Evolutionary conservation across 2,113 vertebrate species (phyloP).

Genomic region (Ondatra zibethicus): DNA sequence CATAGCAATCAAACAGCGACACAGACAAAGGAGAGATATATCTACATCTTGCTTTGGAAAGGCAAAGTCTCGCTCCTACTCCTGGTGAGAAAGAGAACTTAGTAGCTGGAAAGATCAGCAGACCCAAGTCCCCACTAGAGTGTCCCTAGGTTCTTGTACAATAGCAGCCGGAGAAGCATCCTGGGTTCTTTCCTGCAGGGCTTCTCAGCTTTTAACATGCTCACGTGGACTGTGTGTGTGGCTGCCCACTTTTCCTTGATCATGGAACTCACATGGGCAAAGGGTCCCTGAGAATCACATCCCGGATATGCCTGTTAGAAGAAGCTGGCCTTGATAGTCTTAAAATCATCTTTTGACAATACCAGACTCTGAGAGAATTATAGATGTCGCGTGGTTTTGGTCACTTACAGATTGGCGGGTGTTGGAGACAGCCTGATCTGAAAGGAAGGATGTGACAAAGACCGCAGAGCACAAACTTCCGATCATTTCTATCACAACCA

Average conservation of each 20-base stretch:
- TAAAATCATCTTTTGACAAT: background rate
- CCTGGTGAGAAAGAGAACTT: background rate
- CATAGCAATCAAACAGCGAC: background rate
- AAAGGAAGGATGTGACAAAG: background rate
- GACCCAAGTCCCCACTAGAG: background rate
- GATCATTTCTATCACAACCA: background rate
- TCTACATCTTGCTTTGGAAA: background rate
- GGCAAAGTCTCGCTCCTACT: background rate
- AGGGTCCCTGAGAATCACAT: background rate
- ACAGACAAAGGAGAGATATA: background rate
- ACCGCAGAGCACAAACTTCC: background rate
- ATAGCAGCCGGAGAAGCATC: background rate
- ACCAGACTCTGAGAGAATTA: background rate
- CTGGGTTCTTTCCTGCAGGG: background rate
- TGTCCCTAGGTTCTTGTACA: background rate
- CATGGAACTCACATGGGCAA: background rate
- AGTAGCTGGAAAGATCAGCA: background rate
- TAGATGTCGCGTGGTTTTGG: background rate
- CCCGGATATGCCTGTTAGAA: background rate
- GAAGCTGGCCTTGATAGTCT: background rate
- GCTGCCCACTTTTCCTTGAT: background rate
- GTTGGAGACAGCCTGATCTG: background rate
- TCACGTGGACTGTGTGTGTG: background rate
- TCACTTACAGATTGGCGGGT: background rate
- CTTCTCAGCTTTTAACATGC: conserved; percentile 38